Evolutionary conservation across 2,888 invertebrate species (phyloP).

Genomic region (Lasioglossum marginatum): DNA sequence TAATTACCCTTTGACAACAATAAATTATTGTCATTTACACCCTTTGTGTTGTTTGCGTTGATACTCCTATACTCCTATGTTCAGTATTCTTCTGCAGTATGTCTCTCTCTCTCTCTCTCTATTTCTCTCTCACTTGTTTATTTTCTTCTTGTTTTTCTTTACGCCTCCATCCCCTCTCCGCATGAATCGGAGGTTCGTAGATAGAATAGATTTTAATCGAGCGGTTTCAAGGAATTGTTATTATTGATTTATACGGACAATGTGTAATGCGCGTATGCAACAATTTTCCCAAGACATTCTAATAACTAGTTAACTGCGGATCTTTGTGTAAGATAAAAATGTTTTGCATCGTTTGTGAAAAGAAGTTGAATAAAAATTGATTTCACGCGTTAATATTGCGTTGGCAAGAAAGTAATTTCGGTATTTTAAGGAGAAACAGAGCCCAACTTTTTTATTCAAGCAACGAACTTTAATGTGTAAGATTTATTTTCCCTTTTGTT

Average conservation of each 20-base stretch:
- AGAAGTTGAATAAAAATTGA: too few species aligned
- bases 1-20: constrained; percentile 77
- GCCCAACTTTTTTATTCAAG: too few species aligned
- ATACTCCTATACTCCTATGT: constrained; percentile 30
- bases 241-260: neutral
- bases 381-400: too few species aligned
- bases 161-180: neutral
- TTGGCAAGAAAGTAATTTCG: too few species aligned
- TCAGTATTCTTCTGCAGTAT: constrained; percentile 19
- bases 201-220: neutral
- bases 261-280: neutral
- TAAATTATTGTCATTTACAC: constrained; percentile 81
- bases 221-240: neutral
- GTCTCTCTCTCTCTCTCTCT: constrained; percentile 9
- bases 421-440: too few species aligned
- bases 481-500: too few species aligned
- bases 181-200: constrained; percentile 10
- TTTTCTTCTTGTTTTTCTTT: constrained; percentile 67
- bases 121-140: constrained; percentile 4
- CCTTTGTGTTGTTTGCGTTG: constrained; percentile 62
- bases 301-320: neutral
- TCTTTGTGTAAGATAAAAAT: neutral
- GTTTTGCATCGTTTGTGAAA: too few species aligned
- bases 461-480: too few species aligned
- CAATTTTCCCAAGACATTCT: neutral